Percentiles rank a stretch among this genome's conserved stretches.
These are phyloP conservation scores for Arctopsyche grandis DNA, from an alignment of 1,140 invertebrate species.

Conservation along the genomic window DNA sequence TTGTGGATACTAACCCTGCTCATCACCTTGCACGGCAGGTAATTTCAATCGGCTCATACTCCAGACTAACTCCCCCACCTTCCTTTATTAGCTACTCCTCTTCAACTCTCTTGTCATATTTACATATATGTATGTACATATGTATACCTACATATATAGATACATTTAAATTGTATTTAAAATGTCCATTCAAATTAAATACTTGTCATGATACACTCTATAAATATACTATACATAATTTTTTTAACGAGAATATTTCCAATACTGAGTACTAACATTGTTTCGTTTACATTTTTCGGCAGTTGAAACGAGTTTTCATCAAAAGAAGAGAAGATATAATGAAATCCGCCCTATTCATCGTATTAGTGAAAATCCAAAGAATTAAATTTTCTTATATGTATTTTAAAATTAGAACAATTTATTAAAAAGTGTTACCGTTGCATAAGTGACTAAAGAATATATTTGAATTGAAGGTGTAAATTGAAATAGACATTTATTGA, in stretches of 20 bases:
- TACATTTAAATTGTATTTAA: too few relatives aligned
- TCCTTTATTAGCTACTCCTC: not conserved
- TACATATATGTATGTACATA: not conserved
- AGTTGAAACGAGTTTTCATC: conserved; percentile 23
- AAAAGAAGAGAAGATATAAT: conserved; percentile 17
- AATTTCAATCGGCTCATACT: conserved; percentile 12
- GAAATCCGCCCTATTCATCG: conserved; percentile 27
- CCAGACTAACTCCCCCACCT: not conserved
- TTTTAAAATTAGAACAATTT: conserved; percentile 27
- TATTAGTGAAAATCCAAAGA: conserved; percentile 40
- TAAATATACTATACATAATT: too few relatives aligned
- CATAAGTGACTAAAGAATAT: conserved; percentile 10
- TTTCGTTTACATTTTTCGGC: conserved; percentile 3
- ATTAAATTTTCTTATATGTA: not conserved
- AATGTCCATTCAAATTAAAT: too few relatives aligned
- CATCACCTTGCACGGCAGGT: conserved; percentile 50
- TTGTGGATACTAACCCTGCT: conserved; percentile 51
- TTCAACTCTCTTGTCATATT: not conserved
- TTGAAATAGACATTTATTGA: not conserved
- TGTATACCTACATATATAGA: too few relatives aligned
- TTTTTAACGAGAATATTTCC: too few relatives aligned
- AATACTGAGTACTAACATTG: not conserved
- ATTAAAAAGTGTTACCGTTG: conserved; percentile 29
- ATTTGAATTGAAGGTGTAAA: not conserved
- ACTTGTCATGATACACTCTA: too few relatives aligned